These are phyloP conservation scores for Lota lota DNA, from an alignment of 2,113 vertebrate genomes.

Conservation along the genomic window DNA sequence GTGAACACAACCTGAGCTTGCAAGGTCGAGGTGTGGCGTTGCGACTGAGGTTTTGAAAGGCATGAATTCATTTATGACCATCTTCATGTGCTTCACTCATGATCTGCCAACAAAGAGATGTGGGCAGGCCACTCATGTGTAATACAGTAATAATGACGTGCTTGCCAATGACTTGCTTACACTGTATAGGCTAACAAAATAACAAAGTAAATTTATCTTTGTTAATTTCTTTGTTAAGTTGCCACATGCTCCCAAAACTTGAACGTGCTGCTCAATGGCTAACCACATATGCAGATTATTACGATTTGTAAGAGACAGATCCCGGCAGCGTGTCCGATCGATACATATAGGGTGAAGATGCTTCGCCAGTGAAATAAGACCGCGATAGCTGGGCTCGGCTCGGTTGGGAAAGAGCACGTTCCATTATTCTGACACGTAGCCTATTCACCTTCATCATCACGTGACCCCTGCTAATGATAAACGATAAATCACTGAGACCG, in stretches of 20 bases:
- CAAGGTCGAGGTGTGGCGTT: conserved; percentile 3
- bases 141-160: background rate
- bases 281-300: no score
- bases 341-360: conserved; percentile 9
- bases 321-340: conserved; percentile 29
- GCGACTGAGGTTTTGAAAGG: conserved; percentile 22
- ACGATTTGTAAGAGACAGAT: conserved; percentile 6
- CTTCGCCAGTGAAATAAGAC: no score
- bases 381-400: conserved; percentile 3
- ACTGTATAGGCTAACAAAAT: conserved; percentile 12
- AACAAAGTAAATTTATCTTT: no score
- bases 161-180: conserved; percentile 20
- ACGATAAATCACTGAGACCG: conserved; percentile 49
- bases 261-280: no score
- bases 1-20: conserved; percentile 32
- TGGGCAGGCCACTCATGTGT: conserved; percentile 13
- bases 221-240: no score
- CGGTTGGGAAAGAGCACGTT: conserved; percentile 29
- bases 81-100: conserved; percentile 18
- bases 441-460: conserved; percentile 28
- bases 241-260: no score
- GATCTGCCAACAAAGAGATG: conserved; percentile 26
- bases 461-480: conserved; percentile 36
- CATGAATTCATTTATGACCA: conserved; percentile 42
- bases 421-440: conserved; percentile 45